These are phyloP conservation scores for Mesocricetus auratus DNA, from an alignment of 2,113 vertebrate genomes.

Conservation along the genomic window DNA sequence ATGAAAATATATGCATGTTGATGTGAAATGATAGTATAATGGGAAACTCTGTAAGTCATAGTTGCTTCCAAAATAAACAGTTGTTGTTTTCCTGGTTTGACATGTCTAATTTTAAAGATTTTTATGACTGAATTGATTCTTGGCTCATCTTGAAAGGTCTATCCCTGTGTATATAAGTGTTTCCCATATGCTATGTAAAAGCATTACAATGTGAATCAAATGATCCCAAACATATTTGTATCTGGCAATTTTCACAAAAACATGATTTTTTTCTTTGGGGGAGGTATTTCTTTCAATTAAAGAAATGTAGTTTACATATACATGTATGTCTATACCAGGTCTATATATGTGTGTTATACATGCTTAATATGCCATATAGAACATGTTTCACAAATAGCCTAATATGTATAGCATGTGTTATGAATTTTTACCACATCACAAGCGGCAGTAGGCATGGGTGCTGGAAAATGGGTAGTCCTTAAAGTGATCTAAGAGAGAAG, in stretches of 20 bases:
- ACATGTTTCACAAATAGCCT: fast-evolving
- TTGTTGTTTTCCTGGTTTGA: not conserved
- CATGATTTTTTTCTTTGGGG: not conserved
- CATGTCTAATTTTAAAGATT: not conserved
- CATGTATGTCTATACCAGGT: not conserved
- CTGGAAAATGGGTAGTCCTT: not conserved
- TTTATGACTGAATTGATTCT: not conserved
- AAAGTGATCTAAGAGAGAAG: not conserved
- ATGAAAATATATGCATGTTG: not conserved
- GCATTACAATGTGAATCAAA: not conserved
- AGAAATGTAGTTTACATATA: not conserved
- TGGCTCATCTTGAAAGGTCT: not conserved
- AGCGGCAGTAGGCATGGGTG: not conserved
- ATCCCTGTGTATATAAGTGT: not conserved
- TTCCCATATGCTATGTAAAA: not conserved
- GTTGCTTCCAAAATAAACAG: not conserved
- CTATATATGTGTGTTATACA: not conserved
- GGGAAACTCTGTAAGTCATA: not conserved
- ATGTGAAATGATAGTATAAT: too few species aligned
- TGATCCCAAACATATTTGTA: not conserved
- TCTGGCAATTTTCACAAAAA: not conserved
- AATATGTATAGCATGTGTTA: not conserved
- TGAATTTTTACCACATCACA: not conserved
- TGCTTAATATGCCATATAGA: fast-evolving
- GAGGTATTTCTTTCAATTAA: not conserved